Evolutionary conservation across 2,797 vertebrate species (phyloP).

Genomic region (Molossus molossus): DNA sequence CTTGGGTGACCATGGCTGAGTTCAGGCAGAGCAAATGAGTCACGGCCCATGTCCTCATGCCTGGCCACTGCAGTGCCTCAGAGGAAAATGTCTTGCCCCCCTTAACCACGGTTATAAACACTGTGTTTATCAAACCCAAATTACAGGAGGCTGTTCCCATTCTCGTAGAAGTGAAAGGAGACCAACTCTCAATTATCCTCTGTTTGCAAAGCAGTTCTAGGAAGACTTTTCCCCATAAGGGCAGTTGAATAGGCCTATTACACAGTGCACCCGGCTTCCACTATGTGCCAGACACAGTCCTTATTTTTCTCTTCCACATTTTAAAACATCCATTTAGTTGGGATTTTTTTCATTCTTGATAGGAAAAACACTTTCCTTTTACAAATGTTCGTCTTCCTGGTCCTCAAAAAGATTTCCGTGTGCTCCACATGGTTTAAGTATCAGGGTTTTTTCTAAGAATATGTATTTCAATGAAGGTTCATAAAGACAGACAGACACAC

Average conservation of each 20-base stretch:
- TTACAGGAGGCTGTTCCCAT: constrained; percentile 54
- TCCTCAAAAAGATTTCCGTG: constrained; percentile 56
- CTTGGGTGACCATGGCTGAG: neutral
- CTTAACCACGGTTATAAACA: constrained; percentile 58
- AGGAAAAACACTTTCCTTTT: constrained; percentile 47
- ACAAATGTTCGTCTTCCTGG: constrained; percentile 42
- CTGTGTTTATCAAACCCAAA: constrained; percentile 75
- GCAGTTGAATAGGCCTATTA: neutral
- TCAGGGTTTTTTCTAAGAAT: constrained; percentile 62
- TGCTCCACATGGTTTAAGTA: constrained; percentile 60
- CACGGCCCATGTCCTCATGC: constrained; percentile 19
- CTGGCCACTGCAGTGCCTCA: constrained; percentile 46
- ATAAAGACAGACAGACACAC: neutral
- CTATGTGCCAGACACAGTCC: neutral
- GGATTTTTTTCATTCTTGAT: constrained; percentile 69
- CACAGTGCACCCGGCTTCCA: neutral
- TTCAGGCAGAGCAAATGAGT: constrained; percentile 51
- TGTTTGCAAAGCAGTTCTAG: neutral
- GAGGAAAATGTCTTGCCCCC: constrained; percentile 56
- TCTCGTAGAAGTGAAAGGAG: neutral
- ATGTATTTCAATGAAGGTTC: constrained; percentile 30
- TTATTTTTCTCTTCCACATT: constrained; percentile 45
- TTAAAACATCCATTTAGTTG: constrained; percentile 53
- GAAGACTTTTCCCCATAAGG: neutral
- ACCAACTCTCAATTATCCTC: neutral